Percentiles rank a stretch among this genome's conserved stretches.
phyloP scores from a whole-genome alignment of 2,888 invertebrate genomes.

The Acanthosepion pharaonis region DNA sequence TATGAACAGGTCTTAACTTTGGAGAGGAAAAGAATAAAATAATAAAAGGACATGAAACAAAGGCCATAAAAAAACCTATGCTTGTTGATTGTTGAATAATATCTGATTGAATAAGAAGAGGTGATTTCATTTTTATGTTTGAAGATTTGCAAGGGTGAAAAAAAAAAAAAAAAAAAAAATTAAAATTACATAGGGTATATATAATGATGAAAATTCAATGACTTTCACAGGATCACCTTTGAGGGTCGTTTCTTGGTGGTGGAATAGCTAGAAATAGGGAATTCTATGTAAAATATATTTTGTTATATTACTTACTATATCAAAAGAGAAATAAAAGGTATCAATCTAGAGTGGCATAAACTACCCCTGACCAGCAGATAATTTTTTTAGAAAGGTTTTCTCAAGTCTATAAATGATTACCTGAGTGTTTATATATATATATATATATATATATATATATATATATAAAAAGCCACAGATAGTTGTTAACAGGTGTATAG shows the following conservation, averaged over 20 bases:
- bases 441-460: no score
- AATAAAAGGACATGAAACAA: neutral
- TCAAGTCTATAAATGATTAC: neutral
- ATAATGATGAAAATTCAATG: no score
- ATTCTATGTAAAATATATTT: neutral
- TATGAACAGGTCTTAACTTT: neutral
- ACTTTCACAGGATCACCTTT: neutral
- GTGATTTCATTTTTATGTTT: neutral
- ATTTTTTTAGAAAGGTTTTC: neutral
- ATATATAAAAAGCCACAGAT: neutral
- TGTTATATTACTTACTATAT: conserved; percentile 2
- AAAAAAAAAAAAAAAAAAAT: neutral
- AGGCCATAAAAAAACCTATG: neutral
- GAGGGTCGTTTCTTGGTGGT: neutral
- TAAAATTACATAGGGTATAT: neutral
- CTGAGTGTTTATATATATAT: no score
- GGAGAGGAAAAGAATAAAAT: neutral
- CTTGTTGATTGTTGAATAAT: neutral
- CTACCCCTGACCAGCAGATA: neutral
- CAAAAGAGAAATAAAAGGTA: neutral
- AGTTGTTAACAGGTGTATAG: conserved; percentile 37
- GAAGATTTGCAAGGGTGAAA: neutral
- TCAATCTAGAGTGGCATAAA: neutral
- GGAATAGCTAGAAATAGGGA: no score
- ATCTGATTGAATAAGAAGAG: neutral